Percentiles rank a stretch among this genome's conserved stretches.
These are phyloP conservation scores for Borostomias antarcticus DNA, from an alignment of 2,797 vertebrate species.

Conservation along the genomic window DNA sequence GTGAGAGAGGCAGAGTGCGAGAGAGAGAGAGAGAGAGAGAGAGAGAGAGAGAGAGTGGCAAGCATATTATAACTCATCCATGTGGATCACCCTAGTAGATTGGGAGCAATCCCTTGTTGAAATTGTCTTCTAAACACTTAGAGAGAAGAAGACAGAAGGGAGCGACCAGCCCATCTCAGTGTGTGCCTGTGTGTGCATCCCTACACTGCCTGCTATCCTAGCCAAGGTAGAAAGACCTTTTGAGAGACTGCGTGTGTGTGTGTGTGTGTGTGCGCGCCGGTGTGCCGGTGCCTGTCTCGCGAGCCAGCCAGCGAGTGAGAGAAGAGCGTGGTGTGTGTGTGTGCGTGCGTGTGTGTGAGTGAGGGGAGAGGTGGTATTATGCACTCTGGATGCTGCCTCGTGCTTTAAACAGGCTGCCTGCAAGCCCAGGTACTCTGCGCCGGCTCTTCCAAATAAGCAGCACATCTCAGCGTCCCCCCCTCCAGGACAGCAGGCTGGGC, in stretches of 20 bases:
- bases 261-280: constrained; percentile 32
- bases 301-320: constrained; percentile 59
- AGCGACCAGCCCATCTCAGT: constrained; percentile 70
- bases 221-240: constrained; percentile 76
- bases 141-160: constrained; percentile 73
- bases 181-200: constrained; percentile 55
- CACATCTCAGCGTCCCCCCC: constrained; percentile 80
- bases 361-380: constrained; percentile 76
- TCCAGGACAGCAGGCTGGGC: constrained; percentile 81
- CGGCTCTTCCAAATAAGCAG: constrained; percentile 84
- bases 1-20: constrained; percentile 42
- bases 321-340: constrained; percentile 34
- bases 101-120: constrained; percentile 80
- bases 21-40: constrained; percentile 56
- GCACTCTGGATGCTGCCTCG: constrained; percentile 82
- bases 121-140: constrained; percentile 82
- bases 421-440: constrained; percentile 78
- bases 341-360: constrained; percentile 29
- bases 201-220: constrained; percentile 72
- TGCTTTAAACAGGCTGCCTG: constrained; percentile 82
- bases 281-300: constrained; percentile 56
- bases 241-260: constrained; percentile 61
- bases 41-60: constrained; percentile 77
- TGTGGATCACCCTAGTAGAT: constrained; percentile 80
- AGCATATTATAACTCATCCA: constrained; percentile 84